Percentiles rank a stretch among this genome's conserved stretches.
These are phyloP conservation scores for Iguana delicatissima DNA, from an alignment of 2,797 vertebrate genomes.

Conservation along the genomic window DNA sequence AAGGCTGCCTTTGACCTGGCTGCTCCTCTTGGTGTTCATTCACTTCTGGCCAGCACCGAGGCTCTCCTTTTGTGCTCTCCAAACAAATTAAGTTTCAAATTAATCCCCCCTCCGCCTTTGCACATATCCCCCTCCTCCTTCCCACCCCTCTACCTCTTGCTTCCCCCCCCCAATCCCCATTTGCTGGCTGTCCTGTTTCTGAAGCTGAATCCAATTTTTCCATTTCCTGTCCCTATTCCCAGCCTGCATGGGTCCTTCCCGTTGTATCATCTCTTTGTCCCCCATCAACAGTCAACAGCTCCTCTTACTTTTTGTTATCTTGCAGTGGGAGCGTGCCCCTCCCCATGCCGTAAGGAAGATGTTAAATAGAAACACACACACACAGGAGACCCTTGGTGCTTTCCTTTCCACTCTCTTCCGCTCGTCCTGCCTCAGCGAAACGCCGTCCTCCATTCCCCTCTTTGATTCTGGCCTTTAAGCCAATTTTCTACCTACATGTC, in stretches of 20 bases:
- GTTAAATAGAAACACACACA: conserved; percentile 30
- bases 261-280: not conserved
- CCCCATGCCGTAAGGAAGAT: conserved; percentile 17
- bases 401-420: not conserved
- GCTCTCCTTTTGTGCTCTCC: not conserved
- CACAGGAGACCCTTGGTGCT: not conserved
- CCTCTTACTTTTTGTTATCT: conserved; percentile 1
- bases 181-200: conserved; percentile 1
- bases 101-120: not conserved
- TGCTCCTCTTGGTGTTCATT: not conserved
- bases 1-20: not conserved
- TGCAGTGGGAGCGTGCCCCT: not conserved
- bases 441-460: not conserved
- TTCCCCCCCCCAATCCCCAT: not conserved
- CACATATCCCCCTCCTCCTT: not conserved
- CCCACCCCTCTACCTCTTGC: not conserved
- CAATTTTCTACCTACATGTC: conserved; percentile 32
- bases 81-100: conserved; percentile 33
- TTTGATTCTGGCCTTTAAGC: conserved; percentile 24
- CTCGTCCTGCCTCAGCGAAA: conserved; percentile 12
- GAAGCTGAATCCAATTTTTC: conserved; percentile 4
- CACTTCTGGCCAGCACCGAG: not conserved
- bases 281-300: not conserved
- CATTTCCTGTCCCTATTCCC: conserved; percentile 21
- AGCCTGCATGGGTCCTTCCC: not conserved